Conservation (phyloP, 2,888 invertebrate genomes). For the Galerucella nymphaeae region DNA sequence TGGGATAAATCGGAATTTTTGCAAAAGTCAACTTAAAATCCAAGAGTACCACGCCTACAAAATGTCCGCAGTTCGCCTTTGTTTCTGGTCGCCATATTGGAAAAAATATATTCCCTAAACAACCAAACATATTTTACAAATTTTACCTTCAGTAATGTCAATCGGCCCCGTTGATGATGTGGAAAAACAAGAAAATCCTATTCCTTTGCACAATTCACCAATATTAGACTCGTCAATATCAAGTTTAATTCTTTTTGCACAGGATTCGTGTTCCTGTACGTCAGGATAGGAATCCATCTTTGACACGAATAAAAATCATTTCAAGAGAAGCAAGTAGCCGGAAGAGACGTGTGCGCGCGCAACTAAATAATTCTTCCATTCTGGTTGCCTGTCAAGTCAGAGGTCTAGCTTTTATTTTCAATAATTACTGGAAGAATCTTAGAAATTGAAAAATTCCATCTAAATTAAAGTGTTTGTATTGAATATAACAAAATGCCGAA, state of each 20-base stretch:
- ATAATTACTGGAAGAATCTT: constrained; percentile 40
- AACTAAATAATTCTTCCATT: constrained; percentile 24
- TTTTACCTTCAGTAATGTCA: constrained; percentile 64
- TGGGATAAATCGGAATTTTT: constrained; percentile 32
- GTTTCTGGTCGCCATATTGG: constrained; percentile 64
- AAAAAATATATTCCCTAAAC: constrained; percentile 61
- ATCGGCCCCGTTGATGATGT: constrained; percentile 57
- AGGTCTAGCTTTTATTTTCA: constrained; percentile 47
- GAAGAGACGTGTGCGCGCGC: constrained; percentile 54
- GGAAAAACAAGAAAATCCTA: constrained; percentile 61
- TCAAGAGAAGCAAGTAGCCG: constrained; percentile 49
- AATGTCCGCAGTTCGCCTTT: constrained; percentile 62
- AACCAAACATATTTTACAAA: constrained; percentile 64
- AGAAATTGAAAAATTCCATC: constrained; percentile 36
- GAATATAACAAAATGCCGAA: constrained; percentile 67
- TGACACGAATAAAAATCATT: constrained; percentile 63
- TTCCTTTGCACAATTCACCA: constrained; percentile 61
- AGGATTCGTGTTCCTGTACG: constrained; percentile 64
- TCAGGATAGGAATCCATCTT: constrained; percentile 65
- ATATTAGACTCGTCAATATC: constrained; percentile 58
- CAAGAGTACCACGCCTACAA: constrained; percentile 64
- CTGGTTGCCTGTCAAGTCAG: constrained; percentile 47
- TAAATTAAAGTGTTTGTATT: constrained; percentile 43
- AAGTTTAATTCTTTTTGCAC: constrained; percentile 63
- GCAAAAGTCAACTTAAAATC: constrained; percentile 46